Percentiles rank a stretch among this genome's conserved stretches.
Evolutionary conservation across 1,140 invertebrate genomes (phyloP).

Genomic region (Halictus rubicundus): DNA sequence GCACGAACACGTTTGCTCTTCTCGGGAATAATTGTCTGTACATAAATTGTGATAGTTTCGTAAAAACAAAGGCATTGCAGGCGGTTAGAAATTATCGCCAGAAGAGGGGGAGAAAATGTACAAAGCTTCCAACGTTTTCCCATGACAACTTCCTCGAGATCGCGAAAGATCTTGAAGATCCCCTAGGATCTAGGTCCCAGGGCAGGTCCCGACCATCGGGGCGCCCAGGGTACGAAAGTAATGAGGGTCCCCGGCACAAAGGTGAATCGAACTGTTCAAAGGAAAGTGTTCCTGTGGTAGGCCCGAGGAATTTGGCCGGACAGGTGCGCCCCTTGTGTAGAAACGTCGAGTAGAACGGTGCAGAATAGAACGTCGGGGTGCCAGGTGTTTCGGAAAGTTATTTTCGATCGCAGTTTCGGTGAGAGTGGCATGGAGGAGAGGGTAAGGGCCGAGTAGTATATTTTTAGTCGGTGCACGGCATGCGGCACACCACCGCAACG

Average conservation of each 20-base stretch:
- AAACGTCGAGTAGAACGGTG: not conserved
- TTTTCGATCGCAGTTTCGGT: conserved; percentile 69
- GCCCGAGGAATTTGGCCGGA: conserved; percentile 19
- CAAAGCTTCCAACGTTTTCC: too few species aligned
- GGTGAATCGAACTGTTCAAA: conserved; percentile 2
- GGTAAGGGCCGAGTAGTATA: conserved; percentile 57
- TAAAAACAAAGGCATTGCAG: too few species aligned
- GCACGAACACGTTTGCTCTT: too few species aligned
- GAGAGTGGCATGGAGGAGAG: conserved; percentile 26
- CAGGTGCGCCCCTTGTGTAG: conserved; percentile 43
- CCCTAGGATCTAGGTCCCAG: not conserved
- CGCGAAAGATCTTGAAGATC: too few species aligned
- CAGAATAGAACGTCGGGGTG: conserved; percentile 62
- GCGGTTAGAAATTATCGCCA: too few species aligned
- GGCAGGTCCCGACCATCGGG: not conserved
- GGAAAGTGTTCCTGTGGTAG: too few species aligned
- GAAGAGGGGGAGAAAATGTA: too few species aligned
- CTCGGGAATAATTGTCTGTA: too few species aligned
- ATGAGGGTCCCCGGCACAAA: too few species aligned
- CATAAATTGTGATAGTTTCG: too few species aligned
- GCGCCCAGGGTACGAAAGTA: not conserved
- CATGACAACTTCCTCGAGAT: too few species aligned
- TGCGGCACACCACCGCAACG: conserved; percentile 68
- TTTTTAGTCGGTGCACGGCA: conserved; percentile 71
- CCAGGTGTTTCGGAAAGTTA: conserved; percentile 72